These are phyloP conservation scores for Hippasteria phrygiana DNA, from an alignment of 53 echinoderm and acorn worm species.

Conservation along the genomic window DNA sequence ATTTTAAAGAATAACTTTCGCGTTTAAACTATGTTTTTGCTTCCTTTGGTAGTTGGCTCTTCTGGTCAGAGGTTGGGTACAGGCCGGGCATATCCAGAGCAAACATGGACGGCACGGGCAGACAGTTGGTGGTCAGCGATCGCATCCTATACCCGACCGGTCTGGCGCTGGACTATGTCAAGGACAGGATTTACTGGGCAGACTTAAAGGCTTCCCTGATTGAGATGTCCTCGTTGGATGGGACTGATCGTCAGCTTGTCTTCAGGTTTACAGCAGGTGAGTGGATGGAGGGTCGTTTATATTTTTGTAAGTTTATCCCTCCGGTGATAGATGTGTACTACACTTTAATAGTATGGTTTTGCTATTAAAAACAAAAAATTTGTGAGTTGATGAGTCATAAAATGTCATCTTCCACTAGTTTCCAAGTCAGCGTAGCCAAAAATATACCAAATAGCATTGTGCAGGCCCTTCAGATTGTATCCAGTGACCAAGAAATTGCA, in stretches of 20 bases:
- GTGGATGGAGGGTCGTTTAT: too few relatives aligned
- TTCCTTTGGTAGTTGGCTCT: conserved; percentile 63
- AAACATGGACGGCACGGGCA: conserved; percentile 65
- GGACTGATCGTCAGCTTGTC: conserved; percentile 56
- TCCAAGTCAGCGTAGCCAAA: too few relatives aligned
- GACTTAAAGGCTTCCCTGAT: conserved; percentile 80
- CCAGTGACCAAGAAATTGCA: too few relatives aligned
- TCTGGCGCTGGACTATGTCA: conserved; percentile 82
- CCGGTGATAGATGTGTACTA: too few relatives aligned
- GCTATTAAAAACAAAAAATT: too few relatives aligned
- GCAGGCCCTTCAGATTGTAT: too few relatives aligned
- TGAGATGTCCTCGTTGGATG: conserved; percentile 67
- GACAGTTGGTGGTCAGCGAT: conserved; percentile 16
- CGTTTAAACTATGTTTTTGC: neutral
- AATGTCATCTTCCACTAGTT: too few relatives aligned
- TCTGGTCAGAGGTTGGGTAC: conserved; percentile 65
- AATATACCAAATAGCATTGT: too few relatives aligned
- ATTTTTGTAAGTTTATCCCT: neutral
- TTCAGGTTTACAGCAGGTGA: conserved; percentile 68
- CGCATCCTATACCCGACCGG: conserved; percentile 78
- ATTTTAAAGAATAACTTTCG: too few relatives aligned
- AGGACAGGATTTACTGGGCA: conserved; percentile 80
- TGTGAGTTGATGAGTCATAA: too few relatives aligned
- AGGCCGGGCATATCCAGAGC: conserved; percentile 55
- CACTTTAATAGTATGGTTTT: too few relatives aligned